These are phyloP conservation scores for Nyctereutes procyonoides DNA, from an alignment of 2,113 vertebrate genomes.

Conservation along the genomic window DNA sequence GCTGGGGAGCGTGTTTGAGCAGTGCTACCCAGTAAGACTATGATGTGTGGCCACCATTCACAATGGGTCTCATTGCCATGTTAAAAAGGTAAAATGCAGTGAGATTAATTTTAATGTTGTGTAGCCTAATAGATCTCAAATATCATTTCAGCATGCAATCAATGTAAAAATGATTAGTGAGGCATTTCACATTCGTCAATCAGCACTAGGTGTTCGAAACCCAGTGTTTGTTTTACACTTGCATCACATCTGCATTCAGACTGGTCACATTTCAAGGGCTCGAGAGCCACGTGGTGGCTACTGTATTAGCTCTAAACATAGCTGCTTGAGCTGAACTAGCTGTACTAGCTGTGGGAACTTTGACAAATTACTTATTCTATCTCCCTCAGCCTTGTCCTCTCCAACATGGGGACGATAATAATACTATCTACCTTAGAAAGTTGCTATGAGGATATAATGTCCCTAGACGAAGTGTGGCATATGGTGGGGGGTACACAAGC, in stretches of 20 bases:
- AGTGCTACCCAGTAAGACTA: not conserved
- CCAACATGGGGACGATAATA: not conserved
- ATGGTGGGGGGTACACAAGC: not conserved
- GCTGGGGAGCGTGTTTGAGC: not conserved
- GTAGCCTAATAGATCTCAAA: not conserved
- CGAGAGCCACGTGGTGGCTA: fast-evolving
- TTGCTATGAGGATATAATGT: not conserved
- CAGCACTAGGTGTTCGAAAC: not conserved
- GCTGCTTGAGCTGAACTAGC: not conserved
- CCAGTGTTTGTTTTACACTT: not conserved
- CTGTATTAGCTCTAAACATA: not conserved
- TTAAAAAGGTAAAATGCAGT: constrained; percentile 1
- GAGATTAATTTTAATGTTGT: constrained; percentile 13
- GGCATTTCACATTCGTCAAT: not conserved
- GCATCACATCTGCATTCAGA: not conserved
- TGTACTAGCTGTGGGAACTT: not conserved
- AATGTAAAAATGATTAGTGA: not conserved
- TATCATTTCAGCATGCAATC: not conserved
- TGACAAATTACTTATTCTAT: not conserved
- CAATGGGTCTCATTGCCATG: not conserved
- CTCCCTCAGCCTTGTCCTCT: not conserved
- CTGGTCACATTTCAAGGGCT: not conserved
- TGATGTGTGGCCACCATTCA: not conserved
- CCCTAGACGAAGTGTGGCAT: not conserved
- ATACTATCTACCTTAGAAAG: not conserved